Conservation (phyloP, 2,888 invertebrate species). For the Drosophila setosimentum region DNA sequence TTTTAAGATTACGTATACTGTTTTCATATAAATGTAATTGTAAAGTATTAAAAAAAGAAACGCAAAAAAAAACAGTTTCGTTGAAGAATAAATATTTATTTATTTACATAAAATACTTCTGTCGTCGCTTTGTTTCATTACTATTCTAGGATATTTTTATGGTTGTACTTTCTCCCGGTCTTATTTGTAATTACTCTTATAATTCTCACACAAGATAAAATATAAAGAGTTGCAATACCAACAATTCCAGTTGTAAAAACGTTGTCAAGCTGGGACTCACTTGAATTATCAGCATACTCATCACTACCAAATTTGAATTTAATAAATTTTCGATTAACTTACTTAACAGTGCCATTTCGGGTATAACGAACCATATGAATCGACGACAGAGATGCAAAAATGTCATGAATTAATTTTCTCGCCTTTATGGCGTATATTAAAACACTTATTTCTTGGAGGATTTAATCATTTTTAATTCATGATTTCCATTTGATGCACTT, state of each 20-base stretch:
- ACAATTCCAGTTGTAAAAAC: not conserved
- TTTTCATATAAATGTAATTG: conserved; percentile 18
- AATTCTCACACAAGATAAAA: not conserved
- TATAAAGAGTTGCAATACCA: too few species aligned
- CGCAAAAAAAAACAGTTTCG: conserved; percentile 12
- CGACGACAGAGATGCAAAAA: not conserved
- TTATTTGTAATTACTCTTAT: not conserved
- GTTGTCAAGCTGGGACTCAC: not conserved
- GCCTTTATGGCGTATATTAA: not conserved
- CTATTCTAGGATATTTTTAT: not conserved
- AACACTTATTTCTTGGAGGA: not conserved
- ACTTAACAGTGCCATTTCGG: conserved; percentile 33
- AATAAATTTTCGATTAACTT: not conserved
- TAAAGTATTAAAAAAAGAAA: conserved; percentile 47
- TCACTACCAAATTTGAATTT: not conserved
- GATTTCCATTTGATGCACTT: not conserved
- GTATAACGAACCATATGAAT: conserved; percentile 6
- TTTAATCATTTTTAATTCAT: not conserved
- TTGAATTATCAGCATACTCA: not conserved
- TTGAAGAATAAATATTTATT: conserved; percentile 35
- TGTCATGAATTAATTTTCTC: not conserved
- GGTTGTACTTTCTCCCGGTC: not conserved
- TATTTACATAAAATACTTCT: not conserved
- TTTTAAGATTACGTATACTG: conserved; percentile 5
- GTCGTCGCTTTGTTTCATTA: not conserved